A percentile compares a stretch with the other conserved stretches of the same genome.
Evolutionary conservation across 2,888 invertebrate genomes (phyloP).

Genomic region (Cistogaster globosa): DNA sequence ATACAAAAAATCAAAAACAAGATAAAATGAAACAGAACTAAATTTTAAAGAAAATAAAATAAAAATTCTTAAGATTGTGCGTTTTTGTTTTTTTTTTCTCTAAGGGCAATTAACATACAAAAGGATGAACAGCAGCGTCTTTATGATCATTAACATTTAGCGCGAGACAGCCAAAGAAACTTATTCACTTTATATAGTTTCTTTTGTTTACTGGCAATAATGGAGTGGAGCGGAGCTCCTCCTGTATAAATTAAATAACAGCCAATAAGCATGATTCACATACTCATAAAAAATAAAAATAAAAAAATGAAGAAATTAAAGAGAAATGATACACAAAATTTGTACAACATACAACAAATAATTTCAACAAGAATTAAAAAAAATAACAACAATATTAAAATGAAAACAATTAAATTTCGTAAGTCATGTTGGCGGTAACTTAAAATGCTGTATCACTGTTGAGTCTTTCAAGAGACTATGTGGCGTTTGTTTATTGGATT

Average conservation of each 20-base stretch:
- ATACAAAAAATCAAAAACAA: slow-evolving; percentile 6
- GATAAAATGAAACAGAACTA: slow-evolving; percentile 65
- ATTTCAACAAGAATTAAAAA: slow-evolving; percentile 39
- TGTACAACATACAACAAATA: not conserved
- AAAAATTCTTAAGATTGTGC: slow-evolving; percentile 24
- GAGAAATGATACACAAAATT: slow-evolving; percentile 41
- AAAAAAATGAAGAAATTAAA: slow-evolving; percentile 11
- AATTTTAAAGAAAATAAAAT: slow-evolving; percentile 25
- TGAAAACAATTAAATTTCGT: not conserved
- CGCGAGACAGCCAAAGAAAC: slow-evolving; percentile 17
- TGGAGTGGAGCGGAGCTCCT: slow-evolving; percentile 69
- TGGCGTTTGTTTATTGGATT: slow-evolving; percentile 48
- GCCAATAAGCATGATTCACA: slow-evolving; percentile 69
- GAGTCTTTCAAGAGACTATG: slow-evolving; percentile 60
- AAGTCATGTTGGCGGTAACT: slow-evolving; percentile 19
- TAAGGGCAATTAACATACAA: slow-evolving; percentile 80
- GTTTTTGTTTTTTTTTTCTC: slow-evolving; percentile 24
- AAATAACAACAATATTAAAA: slow-evolving; percentile 33
- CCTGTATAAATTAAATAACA: slow-evolving; percentile 69
- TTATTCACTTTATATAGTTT: not conserved
- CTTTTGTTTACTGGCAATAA: slow-evolving; percentile 2
- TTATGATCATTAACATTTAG: slow-evolving; percentile 14
- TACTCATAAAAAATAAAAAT: slow-evolving; percentile 5
- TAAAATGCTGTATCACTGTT: slow-evolving; percentile 46
- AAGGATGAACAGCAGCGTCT: slow-evolving; percentile 75